Evolutionary conservation across 2,113 vertebrate species (phyloP).

Genomic region (Ceyx melanurus): DNA sequence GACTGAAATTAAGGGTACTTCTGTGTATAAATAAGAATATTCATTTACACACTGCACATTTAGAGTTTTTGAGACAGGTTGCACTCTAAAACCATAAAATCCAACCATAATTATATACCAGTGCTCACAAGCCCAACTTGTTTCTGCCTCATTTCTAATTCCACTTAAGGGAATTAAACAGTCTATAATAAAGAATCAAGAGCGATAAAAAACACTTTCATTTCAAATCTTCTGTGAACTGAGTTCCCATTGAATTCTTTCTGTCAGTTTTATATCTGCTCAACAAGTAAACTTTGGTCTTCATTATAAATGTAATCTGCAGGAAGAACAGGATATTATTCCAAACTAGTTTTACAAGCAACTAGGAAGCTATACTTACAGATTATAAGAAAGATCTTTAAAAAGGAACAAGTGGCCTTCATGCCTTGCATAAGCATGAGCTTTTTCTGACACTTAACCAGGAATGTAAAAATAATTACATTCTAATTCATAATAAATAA

Average conservation of each 20-base stretch:
- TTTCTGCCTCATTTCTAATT: background rate
- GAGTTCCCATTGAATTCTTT: background rate
- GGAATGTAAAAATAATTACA: background rate
- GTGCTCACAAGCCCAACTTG: background rate
- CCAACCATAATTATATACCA: background rate
- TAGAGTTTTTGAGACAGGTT: background rate
- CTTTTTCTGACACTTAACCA: background rate
- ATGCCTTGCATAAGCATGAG: background rate
- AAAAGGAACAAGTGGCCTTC: background rate
- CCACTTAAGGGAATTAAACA: background rate
- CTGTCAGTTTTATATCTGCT: background rate
- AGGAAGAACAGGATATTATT: background rate
- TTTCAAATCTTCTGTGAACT: background rate
- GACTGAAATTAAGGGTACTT: background rate
- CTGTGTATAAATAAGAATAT: background rate
- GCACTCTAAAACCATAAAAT: background rate
- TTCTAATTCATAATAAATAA: background rate
- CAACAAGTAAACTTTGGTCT: background rate
- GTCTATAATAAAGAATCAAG: background rate
- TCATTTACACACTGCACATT: background rate
- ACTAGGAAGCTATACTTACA: background rate
- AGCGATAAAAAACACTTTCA: background rate
- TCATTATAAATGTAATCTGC: background rate
- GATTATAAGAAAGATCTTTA: background rate
- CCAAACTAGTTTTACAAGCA: background rate